These are phyloP conservation scores for Leuctra nigra DNA, from an alignment of 2,888 invertebrate species.

Conservation along the genomic window DNA sequence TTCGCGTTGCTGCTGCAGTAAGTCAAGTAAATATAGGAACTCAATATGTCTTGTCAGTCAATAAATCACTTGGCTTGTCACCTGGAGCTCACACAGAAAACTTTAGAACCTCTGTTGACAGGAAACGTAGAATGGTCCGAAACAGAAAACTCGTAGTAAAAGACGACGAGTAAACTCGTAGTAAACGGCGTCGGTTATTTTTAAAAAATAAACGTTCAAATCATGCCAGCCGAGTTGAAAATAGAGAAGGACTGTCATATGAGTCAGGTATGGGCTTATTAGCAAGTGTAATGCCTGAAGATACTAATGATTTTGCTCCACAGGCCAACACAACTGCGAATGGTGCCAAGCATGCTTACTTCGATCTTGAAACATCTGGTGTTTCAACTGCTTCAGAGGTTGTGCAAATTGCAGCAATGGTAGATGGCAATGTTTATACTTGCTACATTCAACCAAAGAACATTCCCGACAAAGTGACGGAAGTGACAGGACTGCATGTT, in stretches of 20 bases:
- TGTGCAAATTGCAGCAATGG: neutral
- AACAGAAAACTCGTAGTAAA: neutral
- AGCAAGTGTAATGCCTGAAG: neutral
- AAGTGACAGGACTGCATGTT: neutral
- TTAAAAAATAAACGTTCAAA: neutral
- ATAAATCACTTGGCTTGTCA: neutral
- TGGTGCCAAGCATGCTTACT: neutral
- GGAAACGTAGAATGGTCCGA: neutral
- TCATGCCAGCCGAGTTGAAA: neutral
- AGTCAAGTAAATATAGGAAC: neutral
- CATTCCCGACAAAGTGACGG: neutral
- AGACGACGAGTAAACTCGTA: no score
- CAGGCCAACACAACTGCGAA: neutral
- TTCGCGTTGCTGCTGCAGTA: neutral
- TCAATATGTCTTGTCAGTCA: neutral
- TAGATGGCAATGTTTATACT: neutral
- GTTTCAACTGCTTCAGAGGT: neutral
- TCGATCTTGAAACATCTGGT: neutral
- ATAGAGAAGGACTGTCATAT: neutral
- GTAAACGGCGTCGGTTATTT: neutral
- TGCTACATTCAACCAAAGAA: neutral
- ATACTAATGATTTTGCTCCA: neutral
- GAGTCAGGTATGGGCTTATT: slow-evolving; percentile 3
- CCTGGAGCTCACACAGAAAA: neutral
- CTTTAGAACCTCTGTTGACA: neutral